Base-by-base conservation (phyloP, 1,140 invertebrate species). In the Drosophila repletoides region DNA sequence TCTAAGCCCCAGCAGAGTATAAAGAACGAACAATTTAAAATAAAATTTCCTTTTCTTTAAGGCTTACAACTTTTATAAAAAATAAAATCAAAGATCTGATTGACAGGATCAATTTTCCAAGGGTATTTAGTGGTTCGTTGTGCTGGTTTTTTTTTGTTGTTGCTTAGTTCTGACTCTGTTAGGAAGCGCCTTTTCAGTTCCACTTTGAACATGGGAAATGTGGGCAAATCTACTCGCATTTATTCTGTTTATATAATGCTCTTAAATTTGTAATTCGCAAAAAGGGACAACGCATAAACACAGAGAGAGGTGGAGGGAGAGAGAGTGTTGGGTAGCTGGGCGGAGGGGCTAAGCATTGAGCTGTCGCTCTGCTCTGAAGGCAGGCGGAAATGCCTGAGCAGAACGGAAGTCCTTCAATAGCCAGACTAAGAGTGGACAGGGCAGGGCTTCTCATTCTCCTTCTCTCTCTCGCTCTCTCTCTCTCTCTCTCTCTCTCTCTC, bases 341-440 rank as follows among this genome's bases (percentile, higher is more conserved):
- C n/a, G n/a, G n/a, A n/a, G 14, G 41, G 14, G 41, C 41, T 26
- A 49, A 49, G 28, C 38, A 69, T 63, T 49, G 58, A 63, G 38
- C 40, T 22, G 15, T 29, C 41, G 26, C 36, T 43, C 28, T 40
- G 15, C 55, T 51, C 56, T 61, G 49, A 45, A 58, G 55, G 52
- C 40, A 29, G 34, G 14, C 77, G 76, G 77, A 81, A 81, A 75
- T 75, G 71, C 71, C 48, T 36, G 31, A 38, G 55, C 77, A 83
- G 56, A 51, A 52, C 73, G 72, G 61, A 75, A 64, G 64, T 84
- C 52, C n/a, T n/a, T n/a, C 53, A 65, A 52, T 55, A 59, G 40
- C 31, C 72, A 66, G 60, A 24, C 49, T 17, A 15, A 22, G 12
- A 46, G 38, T 17, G 22, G 24, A 6, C 2, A 40, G n/a, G n/a